These are phyloP conservation scores for Perodicticus potto DNA, from an alignment of 2,797 vertebrate genomes.

Conservation along the genomic window DNA sequence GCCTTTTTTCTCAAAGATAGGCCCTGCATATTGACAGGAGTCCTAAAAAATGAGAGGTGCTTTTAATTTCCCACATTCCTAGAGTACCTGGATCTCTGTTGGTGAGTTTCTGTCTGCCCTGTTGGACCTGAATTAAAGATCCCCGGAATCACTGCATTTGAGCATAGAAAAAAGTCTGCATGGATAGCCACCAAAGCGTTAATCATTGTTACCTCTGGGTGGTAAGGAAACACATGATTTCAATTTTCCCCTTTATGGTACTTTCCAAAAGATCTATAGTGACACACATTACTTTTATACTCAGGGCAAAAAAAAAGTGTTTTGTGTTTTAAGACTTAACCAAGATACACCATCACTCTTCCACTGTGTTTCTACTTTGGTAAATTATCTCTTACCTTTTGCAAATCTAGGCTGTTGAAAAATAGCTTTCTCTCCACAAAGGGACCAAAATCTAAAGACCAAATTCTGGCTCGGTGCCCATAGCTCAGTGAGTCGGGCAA, in stretches of 20 bases:
- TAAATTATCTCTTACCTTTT: conserved; percentile 44
- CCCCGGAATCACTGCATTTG: background rate
- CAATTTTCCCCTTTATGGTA: conserved; percentile 24
- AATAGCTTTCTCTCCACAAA: conserved; percentile 34
- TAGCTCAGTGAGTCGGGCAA: too few relatives aligned
- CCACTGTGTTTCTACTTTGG: background rate
- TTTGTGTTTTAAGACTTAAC: conserved; percentile 35
- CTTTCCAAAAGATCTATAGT: conserved; percentile 38
- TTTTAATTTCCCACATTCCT: background rate
- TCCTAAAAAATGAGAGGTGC: background rate
- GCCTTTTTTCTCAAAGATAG: background rate
- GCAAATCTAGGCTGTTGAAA: background rate
- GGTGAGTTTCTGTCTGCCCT: background rate
- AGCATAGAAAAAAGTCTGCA: background rate
- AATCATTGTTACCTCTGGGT: conserved; percentile 49
- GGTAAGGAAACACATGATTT: conserved; percentile 40
- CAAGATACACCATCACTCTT: background rate
- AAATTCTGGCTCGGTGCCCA: background rate
- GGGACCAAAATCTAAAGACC: conserved; percentile 1
- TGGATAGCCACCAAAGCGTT: background rate
- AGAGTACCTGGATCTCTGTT: conserved; percentile 38
- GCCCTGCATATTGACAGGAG: background rate
- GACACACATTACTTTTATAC: background rate
- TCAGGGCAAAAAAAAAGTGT: background rate
- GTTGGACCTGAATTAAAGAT: background rate